Evolutionary conservation across 1,140 invertebrate species (phyloP).

Genomic region (Wiebesia pumilae): DNA sequence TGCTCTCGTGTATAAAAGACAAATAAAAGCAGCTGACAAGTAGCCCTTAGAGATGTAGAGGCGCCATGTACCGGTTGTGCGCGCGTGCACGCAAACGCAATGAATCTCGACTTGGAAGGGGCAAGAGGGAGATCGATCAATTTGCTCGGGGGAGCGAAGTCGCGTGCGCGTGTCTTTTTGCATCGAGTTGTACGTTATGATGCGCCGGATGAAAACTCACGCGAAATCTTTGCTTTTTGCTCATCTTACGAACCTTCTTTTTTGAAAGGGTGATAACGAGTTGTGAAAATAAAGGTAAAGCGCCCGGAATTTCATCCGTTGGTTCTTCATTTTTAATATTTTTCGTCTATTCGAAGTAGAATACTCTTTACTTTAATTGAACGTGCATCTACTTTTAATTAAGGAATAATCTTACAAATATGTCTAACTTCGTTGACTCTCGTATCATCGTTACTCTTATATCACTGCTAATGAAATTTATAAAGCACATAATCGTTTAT

Average conservation of each 20-base stretch:
- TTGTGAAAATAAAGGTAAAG: not conserved
- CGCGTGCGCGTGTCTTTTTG: not conserved
- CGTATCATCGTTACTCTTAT: no score
- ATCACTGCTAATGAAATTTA: no score
- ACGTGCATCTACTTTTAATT: not conserved
- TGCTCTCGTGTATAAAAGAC: no score
- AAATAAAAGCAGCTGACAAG: not conserved
- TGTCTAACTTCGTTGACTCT: not conserved
- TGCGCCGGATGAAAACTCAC: not conserved
- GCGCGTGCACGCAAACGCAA: not conserved
- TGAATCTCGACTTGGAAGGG: not conserved
- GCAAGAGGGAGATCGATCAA: conserved; percentile 21
- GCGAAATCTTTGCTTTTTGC: not conserved
- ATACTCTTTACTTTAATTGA: not conserved
- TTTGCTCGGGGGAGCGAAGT: conserved; percentile 1
- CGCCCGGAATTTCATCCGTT: not conserved
- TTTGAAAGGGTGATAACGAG: not conserved
- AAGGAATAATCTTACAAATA: not conserved
- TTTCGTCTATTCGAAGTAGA: no score
- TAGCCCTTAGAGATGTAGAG: not conserved
- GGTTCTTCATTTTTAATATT: no score
- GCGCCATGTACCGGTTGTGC: not conserved
- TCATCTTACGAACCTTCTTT: not conserved
- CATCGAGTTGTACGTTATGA: not conserved
- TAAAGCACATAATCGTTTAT: no score